A percentile compares a stretch with the other conserved stretches of the same genome.
These are phyloP conservation scores for Trinorchestia longiramus DNA, from an alignment of 1,140 invertebrate species.

Conservation along the genomic window DNA sequence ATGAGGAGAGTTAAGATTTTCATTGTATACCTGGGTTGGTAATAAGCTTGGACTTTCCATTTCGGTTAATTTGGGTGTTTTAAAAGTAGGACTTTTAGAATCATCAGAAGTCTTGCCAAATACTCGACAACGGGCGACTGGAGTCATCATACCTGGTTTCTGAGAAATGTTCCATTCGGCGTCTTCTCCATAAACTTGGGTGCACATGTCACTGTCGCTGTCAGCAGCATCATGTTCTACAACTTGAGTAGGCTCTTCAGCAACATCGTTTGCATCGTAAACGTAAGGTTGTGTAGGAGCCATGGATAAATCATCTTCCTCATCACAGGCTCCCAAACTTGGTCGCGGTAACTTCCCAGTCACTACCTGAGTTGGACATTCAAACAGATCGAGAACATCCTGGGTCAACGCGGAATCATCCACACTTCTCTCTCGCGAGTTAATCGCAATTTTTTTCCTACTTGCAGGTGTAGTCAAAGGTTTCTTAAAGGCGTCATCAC, in stretches of 20 bases:
- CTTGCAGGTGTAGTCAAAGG: not conserved
- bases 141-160: slow-evolving; percentile 2
- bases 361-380: slow-evolving; percentile 25
- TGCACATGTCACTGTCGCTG: slow-evolving; percentile 19
- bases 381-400: not conserved
- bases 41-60: not conserved
- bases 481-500: not conserved
- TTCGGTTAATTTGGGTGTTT: not conserved
- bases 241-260: not conserved
- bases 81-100: not conserved
- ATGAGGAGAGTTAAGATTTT: not conserved
- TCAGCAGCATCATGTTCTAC: not conserved
- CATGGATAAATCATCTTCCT: not conserved
- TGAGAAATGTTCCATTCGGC: not conserved
- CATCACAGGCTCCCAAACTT: not conserved
- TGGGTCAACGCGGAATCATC: not conserved
- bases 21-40: not conserved
- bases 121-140: not conserved
- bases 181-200: not conserved
- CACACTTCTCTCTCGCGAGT: not conserved
- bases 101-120: not conserved
- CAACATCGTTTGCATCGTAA: not conserved
- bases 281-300: slow-evolving; percentile 15
- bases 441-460: not conserved
- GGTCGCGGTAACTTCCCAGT: not conserved